Percentiles rank a stretch among this genome's conserved stretches.
These are phyloP conservation scores for Ctenochaetus hawaiiensis DNA, from an alignment of 2,797 vertebrate genomes.

Conservation along the genomic window DNA sequence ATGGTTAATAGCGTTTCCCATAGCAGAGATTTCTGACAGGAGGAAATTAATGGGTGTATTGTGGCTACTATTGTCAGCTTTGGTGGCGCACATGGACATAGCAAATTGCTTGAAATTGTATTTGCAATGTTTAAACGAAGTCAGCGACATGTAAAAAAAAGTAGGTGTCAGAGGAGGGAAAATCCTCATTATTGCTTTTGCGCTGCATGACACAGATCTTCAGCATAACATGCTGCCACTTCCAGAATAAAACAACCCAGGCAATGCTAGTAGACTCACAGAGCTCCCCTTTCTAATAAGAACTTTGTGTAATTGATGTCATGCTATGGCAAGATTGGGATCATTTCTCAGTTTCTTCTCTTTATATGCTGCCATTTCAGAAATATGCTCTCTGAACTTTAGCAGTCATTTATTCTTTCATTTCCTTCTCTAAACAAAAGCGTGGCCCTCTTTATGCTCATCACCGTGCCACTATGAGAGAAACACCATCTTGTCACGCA, in stretches of 20 bases:
- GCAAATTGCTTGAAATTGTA: conserved; percentile 74
- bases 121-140: conserved; percentile 77
- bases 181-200: conserved; percentile 72
- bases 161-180: conserved; percentile 72
- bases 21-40: conserved; percentile 52
- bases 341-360: conserved; percentile 81
- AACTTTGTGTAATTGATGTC: conserved; percentile 83
- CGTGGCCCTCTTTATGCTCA: conserved; percentile 72
- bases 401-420: conserved; percentile 83
- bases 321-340: conserved; percentile 78
- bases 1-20: conserved; percentile 67
- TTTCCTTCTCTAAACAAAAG: conserved; percentile 85
- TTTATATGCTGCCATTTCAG: conserved; percentile 84
- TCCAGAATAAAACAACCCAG: conserved; percentile 68
- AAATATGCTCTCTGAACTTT: conserved; percentile 84
- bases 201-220: conserved; percentile 79
- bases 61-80: conserved; percentile 70
- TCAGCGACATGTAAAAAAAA: conserved; percentile 48
- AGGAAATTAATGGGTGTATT: conserved; percentile 69
- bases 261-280: conserved; percentile 68
- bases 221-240: conserved; percentile 71
- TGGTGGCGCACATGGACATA: conserved; percentile 45
- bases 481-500: conserved; percentile 91
- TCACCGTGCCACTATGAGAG: conserved; percentile 71
- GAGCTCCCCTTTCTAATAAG: conserved; percentile 73